Evolutionary conservation across 2,888 invertebrate genomes (phyloP), one percentile per base, ranked within the genome.

Genomic region (Anaspis maculata): DNA sequence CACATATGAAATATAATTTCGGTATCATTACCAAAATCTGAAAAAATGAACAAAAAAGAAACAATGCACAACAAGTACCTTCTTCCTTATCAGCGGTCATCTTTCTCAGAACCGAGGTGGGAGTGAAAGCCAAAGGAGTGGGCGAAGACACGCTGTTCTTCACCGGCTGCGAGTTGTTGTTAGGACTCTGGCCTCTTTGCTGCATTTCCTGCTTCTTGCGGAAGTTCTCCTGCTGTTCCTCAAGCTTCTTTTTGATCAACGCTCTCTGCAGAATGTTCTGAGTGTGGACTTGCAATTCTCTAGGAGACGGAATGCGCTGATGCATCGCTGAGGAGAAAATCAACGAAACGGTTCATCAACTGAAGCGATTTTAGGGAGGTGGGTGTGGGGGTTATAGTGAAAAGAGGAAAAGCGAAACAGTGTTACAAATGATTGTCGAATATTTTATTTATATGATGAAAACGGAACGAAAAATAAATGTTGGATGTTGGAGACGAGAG

Each of bases 31-130:
- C 19, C 9, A 19, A 5, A 5, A 19, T 9, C 19, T 19, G 5
- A 9, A 19, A 9, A 19, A 19, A 5, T 6, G 9, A 19, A 19
- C 19, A 19, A n/a, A n/a, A n/a, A n/a, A n/a, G n/a, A n/a, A n/a
- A n/a, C n/a, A n/a, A n/a, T n/a, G n/a, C n/a, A n/a, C n/a, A n/a
- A n/a, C n/a, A n/a, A n/a, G n/a, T 19, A 69, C 79, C 78, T 13
- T 73, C 73, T 48, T 88, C 86, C 60, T 88, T 88, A 52, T 89
- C 89, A 2, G 89, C 89, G 3, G 90, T 91, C 90, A 92, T 90
- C 69, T 92, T 92, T 42, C 91, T 77, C 56, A 94, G 72, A 41
- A 94, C 94, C 41, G 92, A 89, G 15, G 92, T 94, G 37, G 94
- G 94, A 1, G 91, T 94, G 67, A 94, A 92, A 13, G 89, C 83